These are phyloP conservation scores for Trachops cirrhosus DNA, from an alignment of 2,797 vertebrate species.

Conservation along the genomic window DNA sequence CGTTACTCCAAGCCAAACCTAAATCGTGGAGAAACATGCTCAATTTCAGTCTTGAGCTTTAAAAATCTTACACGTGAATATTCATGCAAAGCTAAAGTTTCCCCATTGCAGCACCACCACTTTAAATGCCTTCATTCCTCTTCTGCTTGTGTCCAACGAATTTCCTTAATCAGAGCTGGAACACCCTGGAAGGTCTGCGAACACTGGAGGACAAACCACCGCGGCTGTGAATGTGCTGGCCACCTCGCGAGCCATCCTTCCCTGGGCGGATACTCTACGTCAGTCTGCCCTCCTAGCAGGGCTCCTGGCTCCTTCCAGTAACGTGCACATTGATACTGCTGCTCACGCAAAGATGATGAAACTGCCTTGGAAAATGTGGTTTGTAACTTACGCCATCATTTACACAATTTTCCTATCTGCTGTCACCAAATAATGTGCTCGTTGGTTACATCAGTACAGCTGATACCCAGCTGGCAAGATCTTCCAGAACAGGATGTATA, in stretches of 20 bases:
- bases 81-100: conserved; percentile 40
- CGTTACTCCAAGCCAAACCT: conserved; percentile 46
- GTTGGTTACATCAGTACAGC: not conserved
- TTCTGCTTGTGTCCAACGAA: not conserved
- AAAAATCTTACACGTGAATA: conserved; percentile 60
- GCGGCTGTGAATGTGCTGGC: not conserved
- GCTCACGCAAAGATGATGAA: not conserved
- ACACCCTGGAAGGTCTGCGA: not conserved
- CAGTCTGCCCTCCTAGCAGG: not conserved
- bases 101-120: not conserved
- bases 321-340: not conserved
- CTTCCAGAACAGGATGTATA: not conserved
- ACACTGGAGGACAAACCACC: not conserved
- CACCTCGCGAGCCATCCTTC: not conserved
- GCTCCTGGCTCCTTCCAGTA: not conserved
- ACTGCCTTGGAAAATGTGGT: not conserved
- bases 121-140: conserved; percentile 32
- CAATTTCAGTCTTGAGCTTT: conserved; percentile 35
- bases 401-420: not conserved
- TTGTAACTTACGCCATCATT: not conserved
- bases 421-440: not conserved
- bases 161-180: not conserved
- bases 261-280: not conserved
- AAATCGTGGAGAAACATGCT: conserved; percentile 33
- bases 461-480: not conserved